phyloP scores from a whole-genome alignment of 2,113 vertebrate species.

The Nansenia antarctica region DNA sequence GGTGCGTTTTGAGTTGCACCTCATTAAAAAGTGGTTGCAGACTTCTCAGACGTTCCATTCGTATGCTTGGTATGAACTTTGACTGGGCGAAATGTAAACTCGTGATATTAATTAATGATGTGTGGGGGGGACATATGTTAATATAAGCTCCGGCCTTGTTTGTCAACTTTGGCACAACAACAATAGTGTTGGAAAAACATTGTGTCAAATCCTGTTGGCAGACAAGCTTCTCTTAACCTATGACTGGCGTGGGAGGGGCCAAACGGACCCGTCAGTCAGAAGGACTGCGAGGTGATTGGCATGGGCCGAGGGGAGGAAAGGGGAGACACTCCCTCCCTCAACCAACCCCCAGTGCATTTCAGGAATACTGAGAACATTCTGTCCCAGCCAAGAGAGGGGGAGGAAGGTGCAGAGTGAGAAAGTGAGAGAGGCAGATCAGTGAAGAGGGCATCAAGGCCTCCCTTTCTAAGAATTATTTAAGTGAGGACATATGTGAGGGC shows the following conservation, averaged over 20 bases:
- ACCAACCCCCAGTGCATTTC: conserved; percentile 47
- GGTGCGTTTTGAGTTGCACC: too few relatives aligned
- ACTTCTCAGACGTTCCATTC: too few relatives aligned
- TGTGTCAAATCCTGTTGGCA: too few relatives aligned
- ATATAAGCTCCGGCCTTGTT: not conserved
- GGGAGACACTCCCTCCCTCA: conserved; percentile 42
- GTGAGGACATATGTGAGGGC: not conserved
- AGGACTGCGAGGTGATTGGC: conserved; percentile 46
- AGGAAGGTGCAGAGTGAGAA: not conserved
- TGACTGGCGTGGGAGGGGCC: not conserved
- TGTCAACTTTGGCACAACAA: not conserved
- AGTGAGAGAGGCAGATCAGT: not conserved
- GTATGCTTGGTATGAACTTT: too few relatives aligned
- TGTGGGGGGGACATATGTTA: not conserved
- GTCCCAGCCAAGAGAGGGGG: conserved; percentile 43
- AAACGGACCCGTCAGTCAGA: too few relatives aligned
- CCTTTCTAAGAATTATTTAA: not conserved
- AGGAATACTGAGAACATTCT: conserved; percentile 68
- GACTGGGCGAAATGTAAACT: not conserved
- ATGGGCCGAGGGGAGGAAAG: conserved; percentile 36
- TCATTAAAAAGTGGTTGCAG: too few relatives aligned
- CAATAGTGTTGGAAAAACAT: not conserved
- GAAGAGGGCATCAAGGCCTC: not conserved
- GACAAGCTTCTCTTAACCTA: not conserved
- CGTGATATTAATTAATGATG: not conserved